These are phyloP conservation scores for Platorchestia sp. DNA, from an alignment of 1,140 invertebrate species.

Conservation along the genomic window DNA sequence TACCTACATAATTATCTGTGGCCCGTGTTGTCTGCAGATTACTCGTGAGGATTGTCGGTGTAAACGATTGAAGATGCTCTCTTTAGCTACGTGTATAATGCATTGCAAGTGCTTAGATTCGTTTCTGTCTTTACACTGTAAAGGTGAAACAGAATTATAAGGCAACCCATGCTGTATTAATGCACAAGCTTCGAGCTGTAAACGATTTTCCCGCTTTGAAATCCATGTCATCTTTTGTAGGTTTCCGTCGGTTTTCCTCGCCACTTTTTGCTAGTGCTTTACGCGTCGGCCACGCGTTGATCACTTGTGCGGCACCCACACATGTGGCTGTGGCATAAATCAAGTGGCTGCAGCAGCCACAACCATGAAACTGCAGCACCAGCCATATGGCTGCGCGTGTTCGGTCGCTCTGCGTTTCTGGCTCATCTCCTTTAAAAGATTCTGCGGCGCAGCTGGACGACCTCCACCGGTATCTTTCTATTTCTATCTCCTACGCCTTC, in stretches of 20 bases:
- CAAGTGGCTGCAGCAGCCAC: conserved; percentile 18
- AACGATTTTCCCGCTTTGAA: background rate
- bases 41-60: too few relatives aligned
- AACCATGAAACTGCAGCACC: background rate
- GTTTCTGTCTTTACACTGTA: background rate
- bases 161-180: background rate
- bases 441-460: conserved; percentile 16
- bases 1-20: too few relatives aligned
- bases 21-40: too few relatives aligned
- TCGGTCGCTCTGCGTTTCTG: background rate
- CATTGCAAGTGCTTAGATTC: too few relatives aligned
- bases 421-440: conserved; percentile 46
- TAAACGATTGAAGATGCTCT: too few relatives aligned
- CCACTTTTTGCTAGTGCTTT: background rate
- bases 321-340: background rate
- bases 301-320: background rate
- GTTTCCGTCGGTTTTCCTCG: background rate
- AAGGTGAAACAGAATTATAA: background rate
- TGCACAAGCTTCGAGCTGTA: background rate
- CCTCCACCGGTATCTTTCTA: conserved; percentile 4
- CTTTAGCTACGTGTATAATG: background rate
- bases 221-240: background rate
- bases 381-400: conserved; percentile 4
- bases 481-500: background rate
- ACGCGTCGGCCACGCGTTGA: background rate